Conservation (phyloP, 1,140 invertebrate species). For the Camponotus vicinus region DNA sequence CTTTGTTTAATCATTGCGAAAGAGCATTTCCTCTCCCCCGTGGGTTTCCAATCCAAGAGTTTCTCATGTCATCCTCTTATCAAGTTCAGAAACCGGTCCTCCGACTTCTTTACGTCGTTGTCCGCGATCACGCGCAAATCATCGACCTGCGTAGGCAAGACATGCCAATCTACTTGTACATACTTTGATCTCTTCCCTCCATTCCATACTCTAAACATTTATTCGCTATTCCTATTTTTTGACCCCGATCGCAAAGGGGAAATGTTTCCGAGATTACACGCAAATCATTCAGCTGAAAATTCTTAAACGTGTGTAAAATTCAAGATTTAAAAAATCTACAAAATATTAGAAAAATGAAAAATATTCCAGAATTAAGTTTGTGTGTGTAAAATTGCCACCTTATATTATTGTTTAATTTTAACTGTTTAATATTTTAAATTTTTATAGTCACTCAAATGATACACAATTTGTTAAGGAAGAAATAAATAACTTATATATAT, state of each 20-base stretch:
- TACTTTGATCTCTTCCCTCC: background rate
- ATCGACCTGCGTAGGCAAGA: constrained; percentile 49
- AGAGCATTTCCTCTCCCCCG: constrained; percentile 21
- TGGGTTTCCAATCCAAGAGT: constrained; percentile 75
- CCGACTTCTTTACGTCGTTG: constrained; percentile 15
- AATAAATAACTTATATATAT: too few relatives aligned
- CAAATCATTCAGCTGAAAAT: background rate
- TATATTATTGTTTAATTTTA: too few relatives aligned
- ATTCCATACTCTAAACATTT: constrained; percentile 1
- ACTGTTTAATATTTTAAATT: too few relatives aligned
- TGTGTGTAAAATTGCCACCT: too few relatives aligned
- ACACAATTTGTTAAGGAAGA: too few relatives aligned
- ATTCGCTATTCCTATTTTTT: background rate
- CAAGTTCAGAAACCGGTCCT: constrained; percentile 74
- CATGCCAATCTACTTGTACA: constrained; percentile 24
- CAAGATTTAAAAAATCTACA: too few relatives aligned
- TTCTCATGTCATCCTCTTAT: constrained; percentile 81
- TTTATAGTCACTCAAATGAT: too few relatives aligned
- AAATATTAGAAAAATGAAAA: too few relatives aligned
- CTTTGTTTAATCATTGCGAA: constrained; percentile 61
- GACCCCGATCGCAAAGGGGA: background rate
- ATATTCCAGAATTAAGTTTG: too few relatives aligned
- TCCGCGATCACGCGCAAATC: constrained; percentile 44
- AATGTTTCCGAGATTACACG: background rate
- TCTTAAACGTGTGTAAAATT: background rate